Base-by-base conservation (phyloP, 2,113 vertebrate genomes). In the Melanotaenia duboulayi region DNA sequence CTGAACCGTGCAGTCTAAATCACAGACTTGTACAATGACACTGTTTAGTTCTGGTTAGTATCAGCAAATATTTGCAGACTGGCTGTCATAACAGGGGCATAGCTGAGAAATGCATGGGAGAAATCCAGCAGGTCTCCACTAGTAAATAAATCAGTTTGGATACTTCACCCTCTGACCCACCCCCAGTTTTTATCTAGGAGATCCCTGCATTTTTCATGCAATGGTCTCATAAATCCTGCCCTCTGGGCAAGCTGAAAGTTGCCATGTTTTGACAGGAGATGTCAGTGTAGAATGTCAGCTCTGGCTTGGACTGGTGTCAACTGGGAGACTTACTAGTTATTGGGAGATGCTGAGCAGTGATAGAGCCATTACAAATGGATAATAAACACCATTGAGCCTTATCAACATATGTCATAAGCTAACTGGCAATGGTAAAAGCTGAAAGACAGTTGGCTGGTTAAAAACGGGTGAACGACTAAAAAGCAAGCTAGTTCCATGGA, bases 31-130 rank as follows among this genome's bases (percentile, higher is more conserved):
- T 84, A 85, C 89, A 86, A 91, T 92, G 90, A 92, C 93, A 93
- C 83, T 90, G 89, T 94, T 94, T 93, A 90, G 89, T 71, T 94
- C 93, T 94, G 93, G 88, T 91, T 93, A 89, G 81, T 86, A 90
- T 94, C 93, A 92, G 93, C 92, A 94, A 95, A 94, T 93, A 94
- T 95, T 94, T 94, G 92, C 92, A 89, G 91, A 93, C 92, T 90
- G 81, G 72, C 86, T 90, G 93, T 94, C 93, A 94, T 93, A 94
- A 93, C 94, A 94, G 92, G 87, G 91, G 88, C 87, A 91, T 74
- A 81, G 85, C 91, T 89, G 83, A 90, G 75, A 84, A 88, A 92
- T 89, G 89, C 84, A 88, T 87, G 90, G 89, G 82, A 81, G 74
- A 86, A 85, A 91, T 83, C 85, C 78, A 81, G 80, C 84, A 85